Evolutionary conservation across 2,888 invertebrate genomes (phyloP).

Genomic region (Rhamnusium bicolor): DNA sequence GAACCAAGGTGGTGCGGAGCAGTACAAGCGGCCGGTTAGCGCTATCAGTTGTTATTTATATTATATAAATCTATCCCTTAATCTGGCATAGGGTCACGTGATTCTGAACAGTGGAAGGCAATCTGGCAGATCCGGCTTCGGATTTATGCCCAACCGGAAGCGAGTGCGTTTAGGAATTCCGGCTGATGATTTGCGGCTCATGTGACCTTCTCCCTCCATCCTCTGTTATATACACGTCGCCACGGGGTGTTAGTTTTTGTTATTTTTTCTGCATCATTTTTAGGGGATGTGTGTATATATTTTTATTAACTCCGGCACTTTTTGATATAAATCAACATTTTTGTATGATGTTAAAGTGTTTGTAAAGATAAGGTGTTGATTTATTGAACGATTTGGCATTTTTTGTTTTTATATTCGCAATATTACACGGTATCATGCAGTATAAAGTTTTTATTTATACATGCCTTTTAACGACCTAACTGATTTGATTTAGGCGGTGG

Average conservation of each 20-base stretch:
- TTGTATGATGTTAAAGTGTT: slow-evolving; percentile 63
- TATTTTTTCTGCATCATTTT: slow-evolving; percentile 27
- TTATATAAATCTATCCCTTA: slow-evolving; percentile 1
- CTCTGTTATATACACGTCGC: slow-evolving; percentile 51
- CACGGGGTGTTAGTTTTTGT: slow-evolving; percentile 47
- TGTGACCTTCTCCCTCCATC: slow-evolving; percentile 56
- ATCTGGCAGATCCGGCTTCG: slow-evolving; percentile 68
- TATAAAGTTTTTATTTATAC: slow-evolving; percentile 35
- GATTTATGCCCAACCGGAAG: slow-evolving; percentile 67
- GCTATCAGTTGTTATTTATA: not conserved
- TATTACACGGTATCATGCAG: slow-evolving; percentile 39
- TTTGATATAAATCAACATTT: slow-evolving; percentile 67
- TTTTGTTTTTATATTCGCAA: slow-evolving; percentile 55
- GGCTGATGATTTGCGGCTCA: slow-evolving; percentile 75
- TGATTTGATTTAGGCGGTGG: not conserved
- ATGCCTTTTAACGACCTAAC: not conserved
- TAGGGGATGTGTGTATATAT: slow-evolving; percentile 55
- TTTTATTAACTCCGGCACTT: slow-evolving; percentile 65
- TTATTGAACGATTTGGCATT: slow-evolving; percentile 59
- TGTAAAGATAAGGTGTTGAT: slow-evolving; percentile 66
- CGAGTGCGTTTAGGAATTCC: slow-evolving; percentile 77
- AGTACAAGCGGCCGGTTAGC: not conserved
- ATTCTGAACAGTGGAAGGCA: slow-evolving; percentile 55
- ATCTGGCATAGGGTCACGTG: slow-evolving; percentile 44
- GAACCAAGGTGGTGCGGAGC: slow-evolving; percentile 13